Evolutionary conservation across 2,797 vertebrate genomes (phyloP).

Genomic region (Megaceryle alcyon): DNA sequence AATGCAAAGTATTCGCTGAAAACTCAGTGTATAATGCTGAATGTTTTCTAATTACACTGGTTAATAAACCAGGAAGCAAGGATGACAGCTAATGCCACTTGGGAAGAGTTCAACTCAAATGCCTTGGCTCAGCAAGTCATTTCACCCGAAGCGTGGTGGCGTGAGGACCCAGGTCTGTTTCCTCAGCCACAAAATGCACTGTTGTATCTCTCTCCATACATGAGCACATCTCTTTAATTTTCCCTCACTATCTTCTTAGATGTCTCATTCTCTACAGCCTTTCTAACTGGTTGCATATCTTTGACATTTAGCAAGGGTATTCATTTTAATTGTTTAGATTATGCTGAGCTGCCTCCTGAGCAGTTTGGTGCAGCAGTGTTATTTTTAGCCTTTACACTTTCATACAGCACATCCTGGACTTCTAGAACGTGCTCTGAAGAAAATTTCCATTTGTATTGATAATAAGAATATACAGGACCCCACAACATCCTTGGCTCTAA

Average conservation of each 20-base stretch:
- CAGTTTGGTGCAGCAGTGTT: not conserved
- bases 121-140: not conserved
- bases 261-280: not conserved
- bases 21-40: not conserved
- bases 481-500: not conserved
- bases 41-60: not conserved
- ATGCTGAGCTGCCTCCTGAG: not conserved
- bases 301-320: conserved; percentile 11
- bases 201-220: not conserved
- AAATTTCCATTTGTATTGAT: not conserved
- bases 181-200: not conserved
- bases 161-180: not conserved
- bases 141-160: not conserved
- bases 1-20: not conserved
- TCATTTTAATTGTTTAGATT: conserved; percentile 20
- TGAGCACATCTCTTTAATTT: not conserved
- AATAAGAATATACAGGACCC: not conserved
- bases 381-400: conserved; percentile 51
- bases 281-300: not conserved
- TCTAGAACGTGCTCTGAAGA: conserved; percentile 10
- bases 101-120: not conserved
- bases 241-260: not conserved
- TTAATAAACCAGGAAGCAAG: not conserved
- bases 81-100: not conserved
- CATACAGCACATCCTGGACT: not conserved